Conservation (phyloP, 2,888 invertebrate species). For the Tenthredo distinguenda region DNA sequence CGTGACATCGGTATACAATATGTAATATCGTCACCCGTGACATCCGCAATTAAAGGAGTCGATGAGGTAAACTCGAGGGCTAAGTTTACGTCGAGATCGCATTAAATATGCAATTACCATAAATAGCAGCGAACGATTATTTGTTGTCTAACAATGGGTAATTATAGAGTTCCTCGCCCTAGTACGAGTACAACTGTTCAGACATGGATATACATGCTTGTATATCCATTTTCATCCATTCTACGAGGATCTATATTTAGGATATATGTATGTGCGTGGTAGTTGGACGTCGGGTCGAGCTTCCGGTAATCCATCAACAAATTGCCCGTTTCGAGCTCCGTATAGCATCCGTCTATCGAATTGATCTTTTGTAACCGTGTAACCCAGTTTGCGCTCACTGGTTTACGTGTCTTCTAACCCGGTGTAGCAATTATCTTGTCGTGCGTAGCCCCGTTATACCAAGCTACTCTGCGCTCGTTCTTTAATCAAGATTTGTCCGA, state of each 20-base stretch:
- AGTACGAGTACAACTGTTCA: constrained; percentile 27
- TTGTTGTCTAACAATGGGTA: constrained; percentile 27
- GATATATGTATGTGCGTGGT: constrained; percentile 41
- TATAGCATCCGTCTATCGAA: constrained; percentile 23
- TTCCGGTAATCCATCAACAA: constrained; percentile 49
- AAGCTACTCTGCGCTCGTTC: not conserved
- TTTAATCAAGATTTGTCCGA: constrained; percentile 16
- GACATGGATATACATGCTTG: not conserved
- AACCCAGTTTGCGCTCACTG: constrained; percentile 36
- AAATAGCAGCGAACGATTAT: constrained; percentile 30
- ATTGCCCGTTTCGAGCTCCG: constrained; percentile 25
- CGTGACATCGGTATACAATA: not conserved
- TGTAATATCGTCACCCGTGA: constrained; percentile 36
- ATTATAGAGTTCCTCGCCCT: constrained; percentile 44
- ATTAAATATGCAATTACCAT: constrained; percentile 38
- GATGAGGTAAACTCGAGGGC: not conserved
- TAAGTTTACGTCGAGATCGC: not conserved
- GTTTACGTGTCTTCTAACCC: constrained; percentile 33
- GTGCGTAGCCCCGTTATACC: constrained; percentile 26
- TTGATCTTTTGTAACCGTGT: constrained; percentile 21
- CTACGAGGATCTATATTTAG: constrained; percentile 32
- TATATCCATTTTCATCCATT: not conserved
- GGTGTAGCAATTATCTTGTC: constrained; percentile 37
- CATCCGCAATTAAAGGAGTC: constrained; percentile 27
- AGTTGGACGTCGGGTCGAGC: constrained; percentile 27